Evolutionary conservation across 1,140 invertebrate species (phyloP).

Genomic region (Ladona fulva): DNA sequence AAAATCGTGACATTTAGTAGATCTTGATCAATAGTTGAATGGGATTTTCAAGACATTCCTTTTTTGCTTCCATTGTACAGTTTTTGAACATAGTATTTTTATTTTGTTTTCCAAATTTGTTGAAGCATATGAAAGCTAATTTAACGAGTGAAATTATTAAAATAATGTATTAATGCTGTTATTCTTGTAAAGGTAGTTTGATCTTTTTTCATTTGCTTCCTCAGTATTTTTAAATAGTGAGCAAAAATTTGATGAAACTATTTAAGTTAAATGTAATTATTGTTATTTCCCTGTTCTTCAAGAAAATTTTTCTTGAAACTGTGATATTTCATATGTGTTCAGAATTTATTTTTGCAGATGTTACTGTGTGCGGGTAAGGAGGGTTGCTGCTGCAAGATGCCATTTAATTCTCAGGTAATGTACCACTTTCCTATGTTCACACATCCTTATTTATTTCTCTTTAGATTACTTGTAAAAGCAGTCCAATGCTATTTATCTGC

Average conservation of each 20-base stretch:
- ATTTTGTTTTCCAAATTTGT: background rate
- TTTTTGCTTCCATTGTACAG: background rate
- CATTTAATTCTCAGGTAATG: background rate
- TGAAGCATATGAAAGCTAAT: background rate
- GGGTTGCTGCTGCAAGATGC: background rate
- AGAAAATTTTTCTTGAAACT: background rate
- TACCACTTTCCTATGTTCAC: background rate
- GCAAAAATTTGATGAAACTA: no score
- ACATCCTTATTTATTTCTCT: no score
- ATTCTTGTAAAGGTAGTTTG: background rate
- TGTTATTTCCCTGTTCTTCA: no score
- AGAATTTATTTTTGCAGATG: background rate
- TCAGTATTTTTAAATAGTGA: no score
- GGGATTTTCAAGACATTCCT: background rate
- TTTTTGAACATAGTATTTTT: background rate
- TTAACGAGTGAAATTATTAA: background rate
- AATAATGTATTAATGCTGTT: background rate
- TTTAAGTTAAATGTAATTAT: no score
- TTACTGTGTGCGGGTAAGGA: background rate
- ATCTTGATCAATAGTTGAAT: background rate
- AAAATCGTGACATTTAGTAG: background rate
- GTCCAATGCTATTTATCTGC: no score
- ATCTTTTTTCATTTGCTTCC: no score
- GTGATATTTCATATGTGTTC: slow-evolving; percentile 6
- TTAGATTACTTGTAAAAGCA: no score